Evolutionary conservation across 2,797 vertebrate genomes (phyloP).

Genomic region (Pempheris klunzingeri): DNA sequence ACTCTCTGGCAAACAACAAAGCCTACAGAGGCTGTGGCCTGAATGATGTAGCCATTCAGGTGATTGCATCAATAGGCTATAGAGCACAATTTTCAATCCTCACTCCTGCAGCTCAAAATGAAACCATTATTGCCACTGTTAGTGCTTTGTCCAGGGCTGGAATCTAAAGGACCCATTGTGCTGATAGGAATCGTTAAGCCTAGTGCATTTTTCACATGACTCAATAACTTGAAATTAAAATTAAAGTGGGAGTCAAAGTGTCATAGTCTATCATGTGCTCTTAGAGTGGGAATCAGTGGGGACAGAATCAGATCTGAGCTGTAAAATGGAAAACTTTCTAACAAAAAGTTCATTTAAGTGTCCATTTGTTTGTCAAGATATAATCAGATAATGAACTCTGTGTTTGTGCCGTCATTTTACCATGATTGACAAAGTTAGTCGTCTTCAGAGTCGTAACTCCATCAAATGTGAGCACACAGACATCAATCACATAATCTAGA

Average conservation of each 20-base stretch:
- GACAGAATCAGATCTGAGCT: not conserved
- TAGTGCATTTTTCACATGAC: constrained; percentile 32
- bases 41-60: constrained; percentile 50
- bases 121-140: constrained; percentile 44
- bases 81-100: constrained; percentile 38
- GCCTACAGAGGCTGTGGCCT: constrained; percentile 3
- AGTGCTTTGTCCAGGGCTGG: constrained; percentile 19
- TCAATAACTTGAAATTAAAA: constrained; percentile 38
- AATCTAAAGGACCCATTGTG: constrained; percentile 26
- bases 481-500: no score
- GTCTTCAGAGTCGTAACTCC: not conserved
- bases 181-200: not conserved
- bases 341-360: not conserved
- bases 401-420: not conserved
- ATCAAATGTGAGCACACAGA: not conserved
- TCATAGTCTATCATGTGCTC: not conserved
- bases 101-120: constrained; percentile 29
- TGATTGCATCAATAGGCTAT: constrained; percentile 56
- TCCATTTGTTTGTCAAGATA: not conserved
- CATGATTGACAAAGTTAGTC: no score
- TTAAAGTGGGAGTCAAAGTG: constrained; percentile 22
- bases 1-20: constrained; percentile 34
- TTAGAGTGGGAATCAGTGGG: not conserved
- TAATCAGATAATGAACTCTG: no score
- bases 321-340: not conserved